Base-by-base conservation (phyloP, 35 echinoderm and acorn worm genomes). In the Nesometra sesokonis region DNA sequence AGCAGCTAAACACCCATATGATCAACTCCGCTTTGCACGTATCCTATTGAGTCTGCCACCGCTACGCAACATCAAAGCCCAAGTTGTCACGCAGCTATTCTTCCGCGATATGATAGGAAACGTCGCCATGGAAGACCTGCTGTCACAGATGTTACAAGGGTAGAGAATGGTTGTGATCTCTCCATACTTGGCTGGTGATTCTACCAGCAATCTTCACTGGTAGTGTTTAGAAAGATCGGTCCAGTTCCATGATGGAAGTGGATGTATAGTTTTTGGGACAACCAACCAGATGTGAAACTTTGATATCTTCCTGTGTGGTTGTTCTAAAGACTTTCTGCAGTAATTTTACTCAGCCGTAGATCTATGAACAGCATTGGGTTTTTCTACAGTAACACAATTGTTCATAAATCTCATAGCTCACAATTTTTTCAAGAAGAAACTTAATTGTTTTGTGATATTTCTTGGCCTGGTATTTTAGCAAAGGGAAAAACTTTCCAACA, bases 31-130 rank as follows among this genome's bases (percentile, higher is more conserved):
- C 80, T 98, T 98, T 46, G 95, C 95, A 87, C 89, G 86, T 39
- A 88, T 98, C 78, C 85, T 98, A 32, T 92, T 98, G 80, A 91
- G 95, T 90, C 95, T 98, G 84, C 95, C 95, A 79, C 90, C 95
- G 46, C 85, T 98, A 40, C 95, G 95, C 84, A 94, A 98, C 89
- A 91, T 98, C 46, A 93, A 93, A 52, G 83, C 92, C 37, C 93
- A 93, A 57, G 95, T 94, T 30, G 83, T 98, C 76, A 98, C 86
- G 83, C 89, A 98, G 85, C 88, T 98, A 2, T 98, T 98, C 92
- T 98, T 98, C 88, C 95, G 92, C 5, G 92, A 91, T 40, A 89
- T 98, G 9, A 98, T 98, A 43, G 95, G 95, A 0, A 93, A 90
- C 79, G 89, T 84, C 9, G 88, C 90, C n/a, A 88, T 91, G 89